Evolutionary conservation across 2,797 vertebrate species (phyloP).

Genomic region (Myotis vivesi): DNA sequence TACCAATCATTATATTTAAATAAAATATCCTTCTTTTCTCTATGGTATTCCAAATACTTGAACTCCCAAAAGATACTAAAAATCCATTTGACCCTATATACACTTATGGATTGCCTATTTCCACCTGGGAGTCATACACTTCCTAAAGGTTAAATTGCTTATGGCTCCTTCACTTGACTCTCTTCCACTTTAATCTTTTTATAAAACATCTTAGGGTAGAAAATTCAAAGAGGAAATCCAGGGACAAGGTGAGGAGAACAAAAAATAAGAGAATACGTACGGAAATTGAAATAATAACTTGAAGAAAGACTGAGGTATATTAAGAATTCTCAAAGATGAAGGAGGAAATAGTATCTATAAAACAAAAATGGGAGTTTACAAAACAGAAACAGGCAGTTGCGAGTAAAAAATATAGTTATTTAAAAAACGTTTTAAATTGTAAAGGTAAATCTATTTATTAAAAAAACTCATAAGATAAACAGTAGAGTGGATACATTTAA

Average conservation of each 20-base stretch:
- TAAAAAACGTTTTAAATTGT: not conserved
- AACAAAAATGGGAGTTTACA: not conserved
- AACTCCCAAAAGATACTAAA: not conserved
- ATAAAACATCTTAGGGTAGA: not conserved
- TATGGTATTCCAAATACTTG: not conserved
- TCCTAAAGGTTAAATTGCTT: not conserved
- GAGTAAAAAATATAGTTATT: not conserved
- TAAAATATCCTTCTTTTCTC: not conserved
- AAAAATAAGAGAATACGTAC: not conserved
- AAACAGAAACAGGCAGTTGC: not conserved
- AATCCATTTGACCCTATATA: not conserved
- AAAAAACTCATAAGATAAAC: not conserved
- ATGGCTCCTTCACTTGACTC: not conserved
- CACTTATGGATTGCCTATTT: not conserved
- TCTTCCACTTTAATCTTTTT: not conserved
- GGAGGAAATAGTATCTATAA: not conserved
- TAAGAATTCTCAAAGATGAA: slow-evolving; percentile 3
- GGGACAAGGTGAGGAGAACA: not conserved
- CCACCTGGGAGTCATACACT: not conserved
- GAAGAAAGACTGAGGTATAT: not conserved
- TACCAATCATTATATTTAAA: not conserved
- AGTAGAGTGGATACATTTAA: not conserved
- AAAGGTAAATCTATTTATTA: not conserved
- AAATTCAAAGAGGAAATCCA: not conserved
- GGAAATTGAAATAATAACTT: slow-evolving; percentile 7